Evolutionary conservation across 2,888 invertebrate genomes (phyloP), one percentile per base, ranked within the genome.

Genomic region (Drosophila colorata): DNA sequence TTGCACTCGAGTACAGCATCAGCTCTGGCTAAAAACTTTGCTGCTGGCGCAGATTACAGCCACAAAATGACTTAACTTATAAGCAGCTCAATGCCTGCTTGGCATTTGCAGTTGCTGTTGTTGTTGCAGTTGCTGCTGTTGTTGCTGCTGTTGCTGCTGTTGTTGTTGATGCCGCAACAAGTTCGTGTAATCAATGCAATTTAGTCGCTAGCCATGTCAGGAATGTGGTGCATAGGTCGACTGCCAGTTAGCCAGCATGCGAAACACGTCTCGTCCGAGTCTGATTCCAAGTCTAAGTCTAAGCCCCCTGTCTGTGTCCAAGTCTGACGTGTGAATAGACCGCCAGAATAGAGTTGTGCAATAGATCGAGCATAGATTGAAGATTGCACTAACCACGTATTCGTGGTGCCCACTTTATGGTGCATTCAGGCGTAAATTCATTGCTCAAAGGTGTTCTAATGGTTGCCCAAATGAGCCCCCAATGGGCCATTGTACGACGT

Each of bases 361-460:
- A 83, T 66, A 74, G 67, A 77, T 69, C 66, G 67, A 66, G 64
- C 58, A 14, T 53, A 63, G 69, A 78, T 80, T 80, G 81, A 82
- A 83, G 81, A 82, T 81, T 81, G 83, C 81, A 79, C 83, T 68
- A 71, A 52, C 43, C 20, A 59, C 58, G 49, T 37, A 56, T 44
- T 38, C 37, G 28, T 31, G 20, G 40, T 48, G 41, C 46, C 40
- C 51, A 58, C 23, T 44, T 60, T 55, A 31, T 48, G 60, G 69
- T 51, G 71, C 85, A 85, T 85, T 83, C 71, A 83, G 56, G 68
- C 83, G 72, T 77, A 48, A 77, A 77, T 60, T 53, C 49, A 74
- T 82, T 85, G 82, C 82, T 67, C 41, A 82, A 83, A 83, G 82
- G 80, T 85, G 82, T 83, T 83, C 83, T 83, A 83, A 83, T 83